These are phyloP conservation scores for Zingel zingel DNA, from an alignment of 2,113 vertebrate genomes.

Conservation along the genomic window DNA sequence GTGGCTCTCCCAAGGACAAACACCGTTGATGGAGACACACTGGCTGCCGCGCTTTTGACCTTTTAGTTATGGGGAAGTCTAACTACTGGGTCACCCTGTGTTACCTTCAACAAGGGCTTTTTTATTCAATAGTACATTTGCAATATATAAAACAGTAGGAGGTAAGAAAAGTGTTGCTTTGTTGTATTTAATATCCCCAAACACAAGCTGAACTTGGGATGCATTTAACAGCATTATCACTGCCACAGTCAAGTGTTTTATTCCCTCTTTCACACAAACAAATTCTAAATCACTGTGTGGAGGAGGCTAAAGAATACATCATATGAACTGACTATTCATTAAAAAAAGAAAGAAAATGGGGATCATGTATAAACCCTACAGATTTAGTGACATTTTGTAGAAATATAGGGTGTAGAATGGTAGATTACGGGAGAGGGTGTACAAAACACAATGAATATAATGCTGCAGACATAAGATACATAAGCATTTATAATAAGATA, in stretches of 20 bases:
- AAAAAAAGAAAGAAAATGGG: background rate
- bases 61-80: conserved; percentile 8
- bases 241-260: conserved; percentile 2
- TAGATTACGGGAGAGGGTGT: background rate
- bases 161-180: background rate
- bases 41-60: conserved; percentile 20
- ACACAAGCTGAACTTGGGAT: background rate
- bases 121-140: conserved; percentile 27
- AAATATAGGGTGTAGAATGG: background rate
- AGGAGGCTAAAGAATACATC: background rate
- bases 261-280: background rate
- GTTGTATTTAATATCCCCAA: conserved; percentile 3
- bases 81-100: conserved; percentile 8
- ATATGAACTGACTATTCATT: background rate
- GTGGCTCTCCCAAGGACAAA: conserved; percentile 42
- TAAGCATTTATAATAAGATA: background rate
- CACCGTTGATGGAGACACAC: conserved; percentile 14
- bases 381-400: background rate
- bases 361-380: background rate
- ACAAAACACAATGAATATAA: background rate
- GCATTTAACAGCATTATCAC: background rate
- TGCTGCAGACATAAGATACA: background rate
- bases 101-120: conserved; percentile 19
- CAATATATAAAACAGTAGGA: conserved; percentile 14
- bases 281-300: background rate